Evolutionary conservation across 1,140 invertebrate genomes (phyloP), one percentile per base, ranked within the genome.

Genomic region (Zaprionus capensis): DNA sequence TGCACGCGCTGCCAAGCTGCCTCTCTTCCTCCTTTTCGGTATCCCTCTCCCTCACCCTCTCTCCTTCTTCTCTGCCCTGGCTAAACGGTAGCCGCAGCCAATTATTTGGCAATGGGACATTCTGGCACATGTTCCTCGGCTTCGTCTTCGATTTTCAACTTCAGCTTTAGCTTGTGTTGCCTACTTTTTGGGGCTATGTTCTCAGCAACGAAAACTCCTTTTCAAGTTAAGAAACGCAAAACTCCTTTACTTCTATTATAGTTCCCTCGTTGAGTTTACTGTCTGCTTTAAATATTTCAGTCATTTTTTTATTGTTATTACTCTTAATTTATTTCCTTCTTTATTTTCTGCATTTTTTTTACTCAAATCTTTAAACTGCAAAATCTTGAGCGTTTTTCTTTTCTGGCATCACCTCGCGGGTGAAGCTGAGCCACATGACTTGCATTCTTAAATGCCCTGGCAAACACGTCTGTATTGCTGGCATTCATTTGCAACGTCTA

Each of bases 51-150:
- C n/a, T n/a, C n/a, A n/a, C n/a, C n/a, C n/a, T n/a, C n/a, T n/a
- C n/a, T 53, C 11, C 59, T 1, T 0, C 22, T 41, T 15, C 34
- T 64, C 28, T 62, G 11, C 15, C 6, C n/a, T 24, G 20, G 57
- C 34, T 69, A 71, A 55, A 62, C 34, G 58, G 22, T 76, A 71
- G 63, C 57, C 70, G 31, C 57, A 77, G 70, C 75, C 75, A 77
- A 77, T 77, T 77, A 77, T 77, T 77, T 73, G 64, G 24, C 41
- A 58, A 49, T 53, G 70, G 70, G 70, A 56, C 67, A 75, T 71
- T 71, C 72, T 67, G 17, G 59, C 53, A 75, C 66, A 75, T 71
- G 67, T 69, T 63, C 49, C 41, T 9, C 41, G 41, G n/a, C n/a
- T 17, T 31, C 36, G 38, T 53, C 28, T 55, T 56, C 36, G 55